Evolutionary conservation across 2,888 invertebrate species (phyloP).

Genomic region (Pammene aurita): DNA sequence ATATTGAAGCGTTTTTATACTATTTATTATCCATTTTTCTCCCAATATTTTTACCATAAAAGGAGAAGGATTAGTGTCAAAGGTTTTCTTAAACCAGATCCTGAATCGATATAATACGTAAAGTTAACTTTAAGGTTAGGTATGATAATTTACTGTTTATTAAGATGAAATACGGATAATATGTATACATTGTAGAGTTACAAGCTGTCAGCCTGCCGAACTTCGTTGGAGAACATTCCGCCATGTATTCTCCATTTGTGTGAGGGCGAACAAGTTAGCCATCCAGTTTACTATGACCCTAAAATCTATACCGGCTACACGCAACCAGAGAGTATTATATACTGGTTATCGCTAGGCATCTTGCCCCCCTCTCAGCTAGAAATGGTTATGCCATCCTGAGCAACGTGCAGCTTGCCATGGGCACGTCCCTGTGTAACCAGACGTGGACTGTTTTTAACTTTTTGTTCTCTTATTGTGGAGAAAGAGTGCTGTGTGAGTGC

Average conservation of each 20-base stretch:
- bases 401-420: background rate
- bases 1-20: no score
- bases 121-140: no score
- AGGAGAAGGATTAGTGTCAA: no score
- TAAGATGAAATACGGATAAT: constrained; percentile 1
- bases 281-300: background rate
- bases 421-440: background rate
- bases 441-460: background rate
- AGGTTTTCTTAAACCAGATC: no score
- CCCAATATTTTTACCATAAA: no score
- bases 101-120: no score
- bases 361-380: background rate
- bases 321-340: background rate
- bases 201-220: constrained; percentile 27
- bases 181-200: background rate
- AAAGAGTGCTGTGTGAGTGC: no score
- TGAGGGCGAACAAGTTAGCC: background rate
- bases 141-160: background rate
- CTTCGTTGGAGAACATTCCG: constrained; percentile 11
- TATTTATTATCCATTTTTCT: no score
- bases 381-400: background rate
- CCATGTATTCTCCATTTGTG: background rate
- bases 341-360: background rate
- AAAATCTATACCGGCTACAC: background rate
- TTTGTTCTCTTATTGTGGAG: background rate